Percentiles rank a stretch among this genome's conserved stretches.
These are phyloP conservation scores for Autographa gamma DNA, from an alignment of 2,888 invertebrate species.

Conservation along the genomic window DNA sequence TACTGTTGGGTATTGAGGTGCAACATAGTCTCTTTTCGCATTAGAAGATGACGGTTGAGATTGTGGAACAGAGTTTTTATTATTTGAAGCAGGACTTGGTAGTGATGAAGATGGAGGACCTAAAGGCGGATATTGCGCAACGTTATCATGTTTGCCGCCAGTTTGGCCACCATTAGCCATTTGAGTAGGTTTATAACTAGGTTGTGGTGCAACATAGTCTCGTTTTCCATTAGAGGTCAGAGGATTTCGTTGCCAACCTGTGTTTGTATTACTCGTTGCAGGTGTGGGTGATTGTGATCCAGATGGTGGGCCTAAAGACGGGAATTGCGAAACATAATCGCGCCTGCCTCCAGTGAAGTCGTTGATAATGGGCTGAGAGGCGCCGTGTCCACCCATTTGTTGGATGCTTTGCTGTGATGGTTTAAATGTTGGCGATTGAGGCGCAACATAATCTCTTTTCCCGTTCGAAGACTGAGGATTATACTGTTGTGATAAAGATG, in stretches of 20 bases:
- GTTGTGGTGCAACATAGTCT: slow-evolving; percentile 61
- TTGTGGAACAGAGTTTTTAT: slow-evolving; percentile 25
- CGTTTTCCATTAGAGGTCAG: slow-evolving; percentile 51
- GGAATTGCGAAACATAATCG: slow-evolving; percentile 60
- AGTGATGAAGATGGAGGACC: slow-evolving; percentile 36
- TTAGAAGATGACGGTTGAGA: slow-evolving; percentile 42
- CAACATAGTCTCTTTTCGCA: slow-evolving; percentile 72
- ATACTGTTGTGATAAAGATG: neutral
- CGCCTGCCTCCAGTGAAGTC: slow-evolving; percentile 44
- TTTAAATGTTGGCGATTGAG: neutral
- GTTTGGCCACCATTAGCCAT: slow-evolving; percentile 41
- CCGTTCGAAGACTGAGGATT: neutral
- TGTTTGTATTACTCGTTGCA: slow-evolving; percentile 20
- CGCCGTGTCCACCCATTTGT: neutral
- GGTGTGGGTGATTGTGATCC: slow-evolving; percentile 42
- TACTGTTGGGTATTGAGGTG: slow-evolving; percentile 62
- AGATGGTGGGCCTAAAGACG: slow-evolving; percentile 49
- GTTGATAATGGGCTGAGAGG: neutral
- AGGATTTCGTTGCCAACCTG: slow-evolving; percentile 36
- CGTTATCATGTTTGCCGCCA: slow-evolving; percentile 74
- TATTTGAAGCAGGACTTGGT: slow-evolving; percentile 11
- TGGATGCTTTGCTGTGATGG: neutral
- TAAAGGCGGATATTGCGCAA: slow-evolving; percentile 71
- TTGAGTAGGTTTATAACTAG: slow-evolving; percentile 36
- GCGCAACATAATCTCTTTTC: neutral